These are phyloP conservation scores for Odocoileus virginianus DNA, from an alignment of 2,113 vertebrate genomes.

Conservation along the genomic window DNA sequence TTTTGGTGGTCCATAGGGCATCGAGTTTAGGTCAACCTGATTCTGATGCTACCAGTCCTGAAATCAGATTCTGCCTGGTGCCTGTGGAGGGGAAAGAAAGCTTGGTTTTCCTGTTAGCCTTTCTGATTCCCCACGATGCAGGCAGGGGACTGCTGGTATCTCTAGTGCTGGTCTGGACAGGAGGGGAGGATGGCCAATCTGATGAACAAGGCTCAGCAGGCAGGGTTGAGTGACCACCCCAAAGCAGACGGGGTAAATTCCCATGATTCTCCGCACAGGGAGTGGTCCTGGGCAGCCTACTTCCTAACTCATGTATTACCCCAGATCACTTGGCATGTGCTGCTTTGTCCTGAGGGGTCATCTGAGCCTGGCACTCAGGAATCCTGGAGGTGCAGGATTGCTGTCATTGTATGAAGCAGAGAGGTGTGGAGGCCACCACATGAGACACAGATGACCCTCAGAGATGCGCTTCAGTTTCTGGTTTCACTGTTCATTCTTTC, in stretches of 20 bases:
- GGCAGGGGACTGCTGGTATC: background rate
- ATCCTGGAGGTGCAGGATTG: background rate
- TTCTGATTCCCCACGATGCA: background rate
- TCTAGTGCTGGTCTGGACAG: background rate
- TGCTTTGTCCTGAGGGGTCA: background rate
- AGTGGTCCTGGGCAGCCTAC: background rate
- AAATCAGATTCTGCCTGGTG: background rate
- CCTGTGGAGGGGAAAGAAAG: background rate
- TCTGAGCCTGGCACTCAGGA: background rate
- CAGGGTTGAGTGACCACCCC: background rate
- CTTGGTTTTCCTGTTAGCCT: background rate
- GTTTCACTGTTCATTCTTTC: background rate
- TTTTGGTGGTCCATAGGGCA: background rate
- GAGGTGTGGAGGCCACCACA: background rate
- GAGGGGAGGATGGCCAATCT: background rate
- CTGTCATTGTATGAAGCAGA: background rate
- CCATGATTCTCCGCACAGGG: background rate
- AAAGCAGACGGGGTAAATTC: background rate
- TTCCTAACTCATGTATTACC: background rate
- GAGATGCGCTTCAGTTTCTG: background rate
- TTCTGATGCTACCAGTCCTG: background rate
- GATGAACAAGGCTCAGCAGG: background rate
- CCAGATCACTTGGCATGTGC: background rate
- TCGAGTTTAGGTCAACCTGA: background rate
- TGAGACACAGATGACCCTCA: background rate